Conservation (phyloP, 2,797 vertebrate species). For the Muraenolepis orangiensis region DNA sequence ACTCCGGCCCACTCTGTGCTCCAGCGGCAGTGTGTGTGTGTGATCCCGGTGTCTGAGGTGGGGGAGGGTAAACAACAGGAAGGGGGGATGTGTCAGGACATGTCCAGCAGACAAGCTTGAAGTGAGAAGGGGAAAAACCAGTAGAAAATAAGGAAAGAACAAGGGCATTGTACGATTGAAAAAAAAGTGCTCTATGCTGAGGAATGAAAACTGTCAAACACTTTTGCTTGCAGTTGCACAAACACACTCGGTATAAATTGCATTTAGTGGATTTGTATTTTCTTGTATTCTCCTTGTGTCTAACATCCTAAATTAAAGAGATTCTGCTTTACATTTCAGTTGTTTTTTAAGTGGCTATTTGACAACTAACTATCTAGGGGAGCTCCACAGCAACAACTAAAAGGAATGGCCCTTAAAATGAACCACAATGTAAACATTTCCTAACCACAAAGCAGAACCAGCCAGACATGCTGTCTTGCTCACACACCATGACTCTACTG, state of each 20-base stretch:
- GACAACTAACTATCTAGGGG: not conserved
- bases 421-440: slow-evolving; percentile 2
- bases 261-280: not conserved
- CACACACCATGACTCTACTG: not conserved
- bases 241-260: not conserved
- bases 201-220: not conserved
- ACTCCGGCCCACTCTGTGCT: slow-evolving; percentile 29
- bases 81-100: slow-evolving; percentile 69
- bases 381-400: not conserved
- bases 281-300: not conserved
- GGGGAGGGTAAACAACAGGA: slow-evolving; percentile 50
- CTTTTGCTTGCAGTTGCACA: slow-evolving; percentile 11
- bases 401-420: not conserved
- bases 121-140: slow-evolving; percentile 11
- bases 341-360: not conserved
- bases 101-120: slow-evolving; percentile 47
- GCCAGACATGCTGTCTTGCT: not conserved
- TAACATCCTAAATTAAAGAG: not conserved
- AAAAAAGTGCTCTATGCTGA: not conserved
- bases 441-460: not conserved
- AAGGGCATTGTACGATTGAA: slow-evolving; percentile 38
- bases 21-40: slow-evolving; percentile 49
- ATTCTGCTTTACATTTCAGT: not conserved
- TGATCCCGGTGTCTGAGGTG: slow-evolving; percentile 43
- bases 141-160: slow-evolving; percentile 35